phyloP scores from a whole-genome alignment of 2,797 vertebrate genomes.

The Aselliscus stoliczkanus region DNA sequence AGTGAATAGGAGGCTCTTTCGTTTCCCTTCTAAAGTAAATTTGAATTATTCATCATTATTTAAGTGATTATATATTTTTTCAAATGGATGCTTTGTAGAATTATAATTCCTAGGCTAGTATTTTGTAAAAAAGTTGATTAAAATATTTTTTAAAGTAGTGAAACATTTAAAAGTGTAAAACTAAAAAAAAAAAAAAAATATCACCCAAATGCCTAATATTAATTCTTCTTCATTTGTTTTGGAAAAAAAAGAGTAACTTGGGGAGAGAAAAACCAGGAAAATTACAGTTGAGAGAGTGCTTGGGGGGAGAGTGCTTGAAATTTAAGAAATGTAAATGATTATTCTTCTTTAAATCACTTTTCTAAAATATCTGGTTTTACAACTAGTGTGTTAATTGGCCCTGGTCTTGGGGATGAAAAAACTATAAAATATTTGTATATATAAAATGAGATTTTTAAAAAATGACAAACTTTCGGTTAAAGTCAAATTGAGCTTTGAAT shows the following conservation, averaged over 20 bases:
- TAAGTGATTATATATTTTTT: not conserved
- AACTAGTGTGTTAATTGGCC: not conserved
- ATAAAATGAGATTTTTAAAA: not conserved
- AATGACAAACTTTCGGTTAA: not conserved
- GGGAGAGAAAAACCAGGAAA: not conserved
- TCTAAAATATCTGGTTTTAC: constrained; percentile 21
- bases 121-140: constrained; percentile 17
- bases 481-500: not conserved
- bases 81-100: not conserved
- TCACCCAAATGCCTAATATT: not conserved
- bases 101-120: not conserved
- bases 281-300: not conserved
- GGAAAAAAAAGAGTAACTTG: not conserved
- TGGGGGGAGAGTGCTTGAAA: not conserved
- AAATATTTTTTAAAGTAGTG: not conserved
- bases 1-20: not conserved
- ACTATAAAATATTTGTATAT: not conserved
- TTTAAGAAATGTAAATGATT: constrained; percentile 18
- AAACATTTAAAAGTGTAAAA: not conserved
- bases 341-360: not conserved
- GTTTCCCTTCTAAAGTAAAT: not conserved
- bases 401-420: not conserved
- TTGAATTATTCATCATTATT: not conserved
- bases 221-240: not conserved
- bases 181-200: not conserved